Conservation (phyloP, 2,888 invertebrate genomes). For the Operophtera brumata region DNA sequence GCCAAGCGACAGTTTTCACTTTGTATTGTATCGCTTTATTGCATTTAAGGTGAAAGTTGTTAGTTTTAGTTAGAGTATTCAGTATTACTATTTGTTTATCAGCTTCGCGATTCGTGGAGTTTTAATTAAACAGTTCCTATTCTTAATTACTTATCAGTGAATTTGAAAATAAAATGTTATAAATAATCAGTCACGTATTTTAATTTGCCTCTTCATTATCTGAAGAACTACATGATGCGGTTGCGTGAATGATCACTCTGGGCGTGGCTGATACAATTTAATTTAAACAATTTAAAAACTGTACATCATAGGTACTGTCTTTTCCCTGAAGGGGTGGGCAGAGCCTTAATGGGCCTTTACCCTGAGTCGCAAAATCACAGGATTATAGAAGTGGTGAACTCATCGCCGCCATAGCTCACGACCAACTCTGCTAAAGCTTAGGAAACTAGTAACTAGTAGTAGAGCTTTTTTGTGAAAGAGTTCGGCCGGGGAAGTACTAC, state of each 20-base stretch:
- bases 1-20: conserved; percentile 8
- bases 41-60: conserved; percentile 17
- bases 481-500: too few relatives aligned
- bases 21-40: conserved; percentile 17
- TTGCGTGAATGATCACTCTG: conserved; percentile 3
- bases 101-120: conserved; percentile 11
- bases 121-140: conserved; percentile 42
- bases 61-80: conserved; percentile 17
- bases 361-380: neutral
- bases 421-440: too few relatives aligned
- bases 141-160: conserved; percentile 29
- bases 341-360: too few relatives aligned
- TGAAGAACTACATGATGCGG: conserved; percentile 6
- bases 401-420: too few relatives aligned
- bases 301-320: too few relatives aligned
- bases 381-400: too few relatives aligned
- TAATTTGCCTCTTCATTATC: conserved; percentile 24
- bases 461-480: too few relatives aligned
- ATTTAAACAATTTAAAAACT: neutral
- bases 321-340: too few relatives aligned
- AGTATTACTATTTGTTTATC: conserved; percentile 30
- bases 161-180: conserved; percentile 33
- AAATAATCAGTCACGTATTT: conserved; percentile 31
- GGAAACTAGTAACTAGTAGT: too few relatives aligned
- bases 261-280: conserved; percentile 3